Conservation (phyloP, 2,113 vertebrate genomes). For the Stegostoma tigrinum region DNA sequence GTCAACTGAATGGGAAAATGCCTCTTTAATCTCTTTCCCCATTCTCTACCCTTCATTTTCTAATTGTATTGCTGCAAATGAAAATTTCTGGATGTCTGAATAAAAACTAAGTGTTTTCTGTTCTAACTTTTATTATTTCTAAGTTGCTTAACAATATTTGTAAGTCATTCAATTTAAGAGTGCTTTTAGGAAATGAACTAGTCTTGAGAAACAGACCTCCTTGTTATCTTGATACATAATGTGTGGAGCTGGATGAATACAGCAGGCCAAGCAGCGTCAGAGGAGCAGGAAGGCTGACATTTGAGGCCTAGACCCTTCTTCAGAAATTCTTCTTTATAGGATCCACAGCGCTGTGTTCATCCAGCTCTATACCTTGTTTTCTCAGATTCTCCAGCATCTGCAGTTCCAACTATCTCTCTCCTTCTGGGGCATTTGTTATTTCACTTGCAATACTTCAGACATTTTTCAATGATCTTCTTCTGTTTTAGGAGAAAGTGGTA, state of each 20-base stretch:
- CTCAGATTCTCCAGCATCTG: too few species aligned
- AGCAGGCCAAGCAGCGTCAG: too few species aligned
- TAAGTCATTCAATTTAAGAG: neutral
- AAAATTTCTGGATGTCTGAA: neutral
- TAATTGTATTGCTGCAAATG: neutral
- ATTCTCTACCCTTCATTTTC: neutral
- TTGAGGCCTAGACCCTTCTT: too few species aligned
- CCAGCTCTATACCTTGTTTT: too few species aligned
- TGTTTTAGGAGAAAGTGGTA: neutral
- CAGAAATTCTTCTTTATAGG: too few species aligned
- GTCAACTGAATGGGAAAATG: neutral
- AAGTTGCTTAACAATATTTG: neutral
- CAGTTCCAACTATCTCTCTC: too few species aligned
- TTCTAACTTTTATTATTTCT: neutral
- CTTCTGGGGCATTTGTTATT: neutral
- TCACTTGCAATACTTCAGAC: neutral
- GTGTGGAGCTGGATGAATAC: too few species aligned
- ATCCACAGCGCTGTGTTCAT: too few species aligned
- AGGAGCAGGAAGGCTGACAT: too few species aligned
- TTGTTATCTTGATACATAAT: too few species aligned
- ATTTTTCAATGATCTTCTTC: neutral
- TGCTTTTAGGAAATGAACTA: neutral
- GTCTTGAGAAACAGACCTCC: neutral
- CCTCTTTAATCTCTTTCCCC: neutral
- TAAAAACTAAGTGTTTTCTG: neutral